Evolutionary conservation across 2,113 vertebrate genomes (phyloP).

Genomic region (Arvicanthis niloticus): DNA sequence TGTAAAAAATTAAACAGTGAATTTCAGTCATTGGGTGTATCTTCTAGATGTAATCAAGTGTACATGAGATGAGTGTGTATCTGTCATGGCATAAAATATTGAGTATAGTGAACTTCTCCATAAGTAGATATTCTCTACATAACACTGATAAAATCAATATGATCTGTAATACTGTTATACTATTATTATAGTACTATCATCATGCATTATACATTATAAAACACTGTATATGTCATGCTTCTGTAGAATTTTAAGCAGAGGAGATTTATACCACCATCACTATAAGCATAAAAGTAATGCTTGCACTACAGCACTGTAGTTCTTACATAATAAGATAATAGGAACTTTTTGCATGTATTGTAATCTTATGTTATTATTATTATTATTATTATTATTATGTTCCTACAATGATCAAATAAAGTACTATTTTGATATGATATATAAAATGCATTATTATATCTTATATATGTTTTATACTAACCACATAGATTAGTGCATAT

Average conservation of each 20-base stretch:
- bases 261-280: background rate
- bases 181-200: background rate
- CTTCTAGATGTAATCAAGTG: background rate
- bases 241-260: background rate
- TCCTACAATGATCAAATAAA: background rate
- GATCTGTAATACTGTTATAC: rapidly evolving
- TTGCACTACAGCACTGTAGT: background rate
- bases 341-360: background rate
- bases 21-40: no score
- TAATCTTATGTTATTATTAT: background rate
- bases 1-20: no score
- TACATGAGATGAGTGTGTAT: background rate
- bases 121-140: background rate
- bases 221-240: background rate
- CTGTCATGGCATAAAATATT: no score
- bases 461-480: background rate
- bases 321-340: background rate
- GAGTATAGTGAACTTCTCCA: background rate
- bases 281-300: background rate
- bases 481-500: background rate
- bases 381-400: background rate
- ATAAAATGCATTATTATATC: background rate
- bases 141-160: background rate
- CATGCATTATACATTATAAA: background rate
- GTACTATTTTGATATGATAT: background rate